phyloP scores from a whole-genome alignment of 2,888 invertebrate species.

The Caenorhabditis sp. region DNA sequence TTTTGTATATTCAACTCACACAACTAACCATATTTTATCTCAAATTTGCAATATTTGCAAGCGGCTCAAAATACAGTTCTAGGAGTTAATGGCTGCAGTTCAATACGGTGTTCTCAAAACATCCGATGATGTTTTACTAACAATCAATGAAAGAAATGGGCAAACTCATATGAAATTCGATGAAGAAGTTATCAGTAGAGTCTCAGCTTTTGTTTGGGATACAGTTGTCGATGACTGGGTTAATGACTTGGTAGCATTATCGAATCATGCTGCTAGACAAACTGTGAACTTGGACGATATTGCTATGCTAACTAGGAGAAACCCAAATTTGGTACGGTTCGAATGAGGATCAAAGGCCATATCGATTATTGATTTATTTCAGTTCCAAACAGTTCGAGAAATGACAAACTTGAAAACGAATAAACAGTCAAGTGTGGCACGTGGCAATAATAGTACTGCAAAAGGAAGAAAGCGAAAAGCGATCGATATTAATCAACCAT shows the following conservation, averaged over 20 bases:
- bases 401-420: conserved; percentile 10
- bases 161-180: conserved; percentile 22
- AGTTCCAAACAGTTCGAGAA: conserved; percentile 18
- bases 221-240: conserved; percentile 39
- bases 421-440: not conserved
- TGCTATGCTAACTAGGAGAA: conserved; percentile 41
- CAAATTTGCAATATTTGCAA: not conserved
- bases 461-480: conserved; percentile 17
- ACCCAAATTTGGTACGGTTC: conserved; percentile 34
- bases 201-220: conserved; percentile 42
- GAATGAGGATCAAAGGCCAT: not conserved
- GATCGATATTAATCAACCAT: not conserved
- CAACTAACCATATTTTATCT: too few species aligned
- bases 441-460: not conserved
- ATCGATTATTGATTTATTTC: conserved; percentile 1
- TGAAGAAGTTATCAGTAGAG: conserved; percentile 27
- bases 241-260: conserved; percentile 35
- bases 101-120: conserved; percentile 40
- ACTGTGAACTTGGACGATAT: conserved; percentile 42
- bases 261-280: conserved; percentile 43
- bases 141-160: conserved; percentile 26
- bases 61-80: not conserved
- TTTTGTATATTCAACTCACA: not conserved
- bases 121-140: conserved; percentile 27
- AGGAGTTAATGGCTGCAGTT: conserved; percentile 48